phyloP scores from a whole-genome alignment of 2,888 invertebrate species.

The Drosophila bunnanda region DNA sequence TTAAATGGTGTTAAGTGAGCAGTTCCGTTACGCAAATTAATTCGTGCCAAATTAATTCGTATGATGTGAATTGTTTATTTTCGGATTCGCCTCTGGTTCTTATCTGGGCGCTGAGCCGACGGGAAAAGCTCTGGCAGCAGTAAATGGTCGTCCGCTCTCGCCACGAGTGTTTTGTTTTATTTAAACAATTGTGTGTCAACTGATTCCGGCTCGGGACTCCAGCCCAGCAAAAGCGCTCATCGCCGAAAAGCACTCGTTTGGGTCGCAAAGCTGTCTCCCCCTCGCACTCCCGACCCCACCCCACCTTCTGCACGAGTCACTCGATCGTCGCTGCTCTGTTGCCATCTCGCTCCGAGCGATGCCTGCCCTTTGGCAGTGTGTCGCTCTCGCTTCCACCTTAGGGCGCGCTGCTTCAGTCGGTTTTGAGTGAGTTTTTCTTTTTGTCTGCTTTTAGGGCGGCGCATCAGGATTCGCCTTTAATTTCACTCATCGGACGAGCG shows the following conservation, averaged over 20 bases:
- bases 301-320: background rate
- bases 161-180: slow-evolving; percentile 67
- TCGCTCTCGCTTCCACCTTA: slow-evolving; percentile 22
- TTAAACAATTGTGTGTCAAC: slow-evolving; percentile 75
- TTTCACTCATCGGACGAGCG: slow-evolving; percentile 16
- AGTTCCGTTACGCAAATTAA: slow-evolving; percentile 76
- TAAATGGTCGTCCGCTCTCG: slow-evolving; percentile 65
- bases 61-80: slow-evolving; percentile 42
- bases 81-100: slow-evolving; percentile 14
- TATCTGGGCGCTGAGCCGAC: slow-evolving; percentile 52
- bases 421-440: slow-evolving; percentile 57
- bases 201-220: slow-evolving; percentile 52
- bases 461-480: slow-evolving; percentile 34
- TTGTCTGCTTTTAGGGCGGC: slow-evolving; percentile 23
- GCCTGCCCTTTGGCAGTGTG: slow-evolving; percentile 9
- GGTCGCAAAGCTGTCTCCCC: slow-evolving; percentile 32
- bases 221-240: slow-evolving; percentile 30
- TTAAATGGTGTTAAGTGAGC: slow-evolving; percentile 59
- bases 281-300: slow-evolving; percentile 4
- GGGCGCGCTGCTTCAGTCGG: background rate
- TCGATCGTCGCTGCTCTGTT: slow-evolving; percentile 9
- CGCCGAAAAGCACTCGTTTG: slow-evolving; percentile 20
- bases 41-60: slow-evolving; percentile 65
- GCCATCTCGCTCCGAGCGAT: slow-evolving; percentile 18
- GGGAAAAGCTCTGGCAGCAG: slow-evolving; percentile 54